Conservation (phyloP, 2,797 vertebrate species). For the Scarus forsteni region DNA sequence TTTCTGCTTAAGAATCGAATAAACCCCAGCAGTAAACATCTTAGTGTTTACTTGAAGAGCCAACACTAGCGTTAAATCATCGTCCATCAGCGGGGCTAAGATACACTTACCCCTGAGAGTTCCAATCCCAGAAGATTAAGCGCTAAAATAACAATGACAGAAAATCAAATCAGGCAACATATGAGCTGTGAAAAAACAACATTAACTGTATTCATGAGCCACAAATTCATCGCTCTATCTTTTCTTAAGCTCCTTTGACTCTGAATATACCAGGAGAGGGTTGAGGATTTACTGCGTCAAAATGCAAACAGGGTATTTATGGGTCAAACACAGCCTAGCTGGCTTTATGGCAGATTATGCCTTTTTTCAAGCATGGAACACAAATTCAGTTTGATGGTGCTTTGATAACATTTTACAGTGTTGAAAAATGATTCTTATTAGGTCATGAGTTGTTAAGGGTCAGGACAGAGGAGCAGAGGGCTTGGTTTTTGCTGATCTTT, state of each 20-base stretch:
- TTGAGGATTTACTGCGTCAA: constrained; percentile 74
- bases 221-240: constrained; percentile 79
- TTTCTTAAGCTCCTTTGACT: constrained; percentile 85
- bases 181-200: constrained; percentile 82
- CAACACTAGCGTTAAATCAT: constrained; percentile 53
- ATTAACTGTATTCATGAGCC: constrained; percentile 82
- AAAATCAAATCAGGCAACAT: constrained; percentile 85
- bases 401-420: constrained; percentile 67
- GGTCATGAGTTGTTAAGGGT: constrained; percentile 57
- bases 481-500: constrained; percentile 42
- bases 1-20: constrained; percentile 37
- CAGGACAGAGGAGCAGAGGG: constrained; percentile 18
- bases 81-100: constrained; percentile 49
- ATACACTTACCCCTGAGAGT: constrained; percentile 39
- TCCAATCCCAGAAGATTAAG: constrained; percentile 80
- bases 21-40: constrained; percentile 64
- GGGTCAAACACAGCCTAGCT: constrained; percentile 83
- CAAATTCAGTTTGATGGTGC: constrained; percentile 75
- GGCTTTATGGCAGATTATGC: constrained; percentile 84
- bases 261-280: constrained; percentile 74
- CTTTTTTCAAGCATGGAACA: constrained; percentile 64
- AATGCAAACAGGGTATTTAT: constrained; percentile 84
- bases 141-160: constrained; percentile 83
- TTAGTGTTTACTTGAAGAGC: constrained; percentile 58
- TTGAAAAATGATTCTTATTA: constrained; percentile 67